Percentiles rank a stretch among this genome's conserved stretches.
Conservation (phyloP, 2,113 vertebrate species). For the Oryzias javanicus region DNA sequence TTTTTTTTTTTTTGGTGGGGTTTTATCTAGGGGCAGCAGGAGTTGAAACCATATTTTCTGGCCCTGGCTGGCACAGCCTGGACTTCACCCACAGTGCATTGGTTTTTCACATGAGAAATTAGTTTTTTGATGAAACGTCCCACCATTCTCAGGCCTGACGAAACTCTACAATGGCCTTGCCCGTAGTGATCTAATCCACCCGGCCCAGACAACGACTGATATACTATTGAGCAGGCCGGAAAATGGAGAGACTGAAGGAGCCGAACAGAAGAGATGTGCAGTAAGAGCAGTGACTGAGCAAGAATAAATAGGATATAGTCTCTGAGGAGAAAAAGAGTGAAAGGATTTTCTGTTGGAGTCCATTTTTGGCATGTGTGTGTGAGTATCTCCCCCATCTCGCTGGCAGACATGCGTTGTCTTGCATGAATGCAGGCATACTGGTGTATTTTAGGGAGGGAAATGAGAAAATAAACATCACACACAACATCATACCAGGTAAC, state of each 20-base stretch:
- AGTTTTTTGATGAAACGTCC: constrained; percentile 65
- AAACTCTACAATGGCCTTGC: constrained; percentile 54
- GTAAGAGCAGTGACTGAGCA: constrained; percentile 49
- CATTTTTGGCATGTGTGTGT: constrained; percentile 31
- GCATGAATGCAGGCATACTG: constrained; percentile 46
- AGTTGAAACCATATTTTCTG: constrained; percentile 54
- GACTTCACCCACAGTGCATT: constrained; percentile 56
- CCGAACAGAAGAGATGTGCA: constrained; percentile 49
- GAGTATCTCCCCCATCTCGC: constrained; percentile 34
- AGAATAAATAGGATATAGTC: constrained; percentile 61
- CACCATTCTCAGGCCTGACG: constrained; percentile 58
- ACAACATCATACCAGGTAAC: constrained; percentile 38
- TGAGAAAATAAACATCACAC: constrained; percentile 59
- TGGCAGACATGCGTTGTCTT: constrained; percentile 51
- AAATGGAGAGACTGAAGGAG: constrained; percentile 55
- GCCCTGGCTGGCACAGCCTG: constrained; percentile 39
- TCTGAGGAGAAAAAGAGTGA: constrained; percentile 45
- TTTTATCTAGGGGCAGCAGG: constrained; percentile 63
- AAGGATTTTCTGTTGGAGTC: constrained; percentile 53
- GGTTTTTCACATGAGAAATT: constrained; percentile 60
- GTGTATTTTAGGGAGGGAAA: constrained; percentile 36
- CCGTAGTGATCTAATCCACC: constrained; percentile 61
- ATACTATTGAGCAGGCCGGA: constrained; percentile 33
- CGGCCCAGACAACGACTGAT: constrained; percentile 45
- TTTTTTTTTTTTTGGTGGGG: constrained; percentile 54